phyloP scores from a whole-genome alignment of 2,888 invertebrate species.

The Microctonus aethiopoides region DNA sequence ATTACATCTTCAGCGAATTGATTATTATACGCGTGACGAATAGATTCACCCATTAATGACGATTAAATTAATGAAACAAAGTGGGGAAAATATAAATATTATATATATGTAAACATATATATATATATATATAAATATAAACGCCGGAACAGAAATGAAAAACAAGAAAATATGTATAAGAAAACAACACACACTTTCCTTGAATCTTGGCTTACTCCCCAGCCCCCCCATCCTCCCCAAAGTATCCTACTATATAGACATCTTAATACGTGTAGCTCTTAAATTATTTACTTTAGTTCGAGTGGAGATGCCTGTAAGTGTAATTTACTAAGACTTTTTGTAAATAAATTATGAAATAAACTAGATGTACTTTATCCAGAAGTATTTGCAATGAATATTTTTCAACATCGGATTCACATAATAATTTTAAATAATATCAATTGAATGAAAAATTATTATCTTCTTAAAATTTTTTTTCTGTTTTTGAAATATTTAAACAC shows the following conservation, averaged over 20 bases:
- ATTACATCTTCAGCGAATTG: conserved; percentile 4
- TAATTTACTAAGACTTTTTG: conserved; percentile 67
- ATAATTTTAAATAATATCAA: neutral
- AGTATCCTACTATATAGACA: conserved; percentile 65
- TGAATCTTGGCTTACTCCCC: conserved; percentile 36
- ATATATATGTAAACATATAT: conserved; percentile 1
- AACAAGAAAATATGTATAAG: conserved; percentile 40
- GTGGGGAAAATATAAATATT: neutral
- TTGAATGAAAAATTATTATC: neutral
- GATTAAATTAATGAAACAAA: conserved; percentile 20
- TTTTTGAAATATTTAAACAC: conserved; percentile 54
- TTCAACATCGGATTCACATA: neutral
- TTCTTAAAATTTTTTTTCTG: conserved; percentile 20
- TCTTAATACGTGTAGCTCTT: conserved; percentile 66
- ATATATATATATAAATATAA: conserved; percentile 29
- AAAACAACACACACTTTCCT: conserved; percentile 47
- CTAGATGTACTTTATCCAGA: conserved; percentile 66
- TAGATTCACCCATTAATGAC: neutral
- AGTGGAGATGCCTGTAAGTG: conserved; percentile 67
- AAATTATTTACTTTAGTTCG: conserved; percentile 67
- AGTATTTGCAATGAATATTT: conserved; percentile 42
- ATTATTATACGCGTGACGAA: conserved; percentile 12
- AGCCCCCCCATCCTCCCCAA: conserved; percentile 60
- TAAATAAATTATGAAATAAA: conserved; percentile 67
- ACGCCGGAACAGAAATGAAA: conserved; percentile 33